phyloP scores from a whole-genome alignment of 2,113 vertebrate genomes.

The Elephas maximus region DNA sequence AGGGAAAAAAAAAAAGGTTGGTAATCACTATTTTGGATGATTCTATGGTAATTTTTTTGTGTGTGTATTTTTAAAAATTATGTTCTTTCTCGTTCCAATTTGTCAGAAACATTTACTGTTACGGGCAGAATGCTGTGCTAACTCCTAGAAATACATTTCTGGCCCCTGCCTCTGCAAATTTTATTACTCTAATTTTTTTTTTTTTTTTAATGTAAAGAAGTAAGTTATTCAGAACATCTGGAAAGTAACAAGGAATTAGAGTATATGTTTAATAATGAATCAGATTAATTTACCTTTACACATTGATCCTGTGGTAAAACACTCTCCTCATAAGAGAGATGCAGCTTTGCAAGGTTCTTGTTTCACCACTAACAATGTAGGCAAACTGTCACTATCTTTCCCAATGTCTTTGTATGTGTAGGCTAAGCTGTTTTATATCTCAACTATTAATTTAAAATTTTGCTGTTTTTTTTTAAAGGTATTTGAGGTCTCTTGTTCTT shows the following conservation, averaged over 20 bases:
- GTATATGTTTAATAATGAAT: background rate
- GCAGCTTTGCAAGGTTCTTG: background rate
- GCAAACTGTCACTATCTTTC: background rate
- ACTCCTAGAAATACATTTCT: background rate
- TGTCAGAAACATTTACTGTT: background rate
- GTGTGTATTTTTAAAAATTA: background rate
- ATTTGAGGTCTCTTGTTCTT: background rate
- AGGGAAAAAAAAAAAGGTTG: background rate
- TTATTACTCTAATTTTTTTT: background rate
- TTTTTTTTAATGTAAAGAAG: background rate
- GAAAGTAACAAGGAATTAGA: background rate
- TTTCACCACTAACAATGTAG: background rate
- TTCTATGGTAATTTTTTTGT: background rate
- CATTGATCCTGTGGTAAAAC: background rate
- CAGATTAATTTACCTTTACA: background rate
- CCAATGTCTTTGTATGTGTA: background rate
- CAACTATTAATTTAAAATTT: background rate
- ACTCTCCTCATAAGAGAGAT: background rate
- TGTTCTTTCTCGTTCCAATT: background rate
- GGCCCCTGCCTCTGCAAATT: background rate
- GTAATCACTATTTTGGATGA: background rate
- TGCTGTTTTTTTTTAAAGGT: constrained; percentile 4
- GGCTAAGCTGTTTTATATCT: background rate
- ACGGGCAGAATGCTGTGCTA: background rate
- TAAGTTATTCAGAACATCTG: background rate